Conservation (phyloP, 2,113 vertebrate species). For the Brienomyrus brachyistius region DNA sequence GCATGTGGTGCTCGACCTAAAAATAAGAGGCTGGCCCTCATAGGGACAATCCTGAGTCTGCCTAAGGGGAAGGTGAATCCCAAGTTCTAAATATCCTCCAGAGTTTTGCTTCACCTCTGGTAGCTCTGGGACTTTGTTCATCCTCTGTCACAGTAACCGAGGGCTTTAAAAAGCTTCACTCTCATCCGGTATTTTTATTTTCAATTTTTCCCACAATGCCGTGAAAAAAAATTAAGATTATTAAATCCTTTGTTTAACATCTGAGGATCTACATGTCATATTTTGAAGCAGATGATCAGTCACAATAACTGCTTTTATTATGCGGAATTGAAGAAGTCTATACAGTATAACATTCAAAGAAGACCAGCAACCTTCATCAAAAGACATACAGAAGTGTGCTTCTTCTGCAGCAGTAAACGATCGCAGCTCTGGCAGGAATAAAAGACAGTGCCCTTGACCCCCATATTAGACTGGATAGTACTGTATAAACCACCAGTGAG, state of each 20-base stretch:
- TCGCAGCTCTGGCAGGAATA: background rate
- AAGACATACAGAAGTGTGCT: background rate
- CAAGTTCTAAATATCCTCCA: background rate
- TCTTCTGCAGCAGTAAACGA: background rate
- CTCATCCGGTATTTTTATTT: background rate
- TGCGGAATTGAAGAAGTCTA: background rate
- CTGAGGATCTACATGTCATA: background rate
- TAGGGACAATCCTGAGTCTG: background rate
- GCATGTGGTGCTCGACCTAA: background rate
- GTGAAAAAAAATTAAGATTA: background rate
- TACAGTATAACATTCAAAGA: background rate
- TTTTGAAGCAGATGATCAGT: background rate
- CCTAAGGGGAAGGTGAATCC: constrained; percentile 17
- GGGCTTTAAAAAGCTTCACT: background rate
- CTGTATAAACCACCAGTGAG: background rate
- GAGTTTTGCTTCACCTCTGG: background rate
- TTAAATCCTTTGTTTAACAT: background rate
- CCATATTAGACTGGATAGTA: background rate
- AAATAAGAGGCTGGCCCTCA: background rate
- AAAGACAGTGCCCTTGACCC: background rate
- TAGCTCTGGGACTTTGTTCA: background rate
- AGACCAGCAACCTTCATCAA: background rate
- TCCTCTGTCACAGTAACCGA: background rate
- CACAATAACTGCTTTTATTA: background rate
- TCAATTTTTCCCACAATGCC: background rate